These are phyloP conservation scores for Oryzias melastigma DNA, from an alignment of 2,113 vertebrate species.

Conservation along the genomic window DNA sequence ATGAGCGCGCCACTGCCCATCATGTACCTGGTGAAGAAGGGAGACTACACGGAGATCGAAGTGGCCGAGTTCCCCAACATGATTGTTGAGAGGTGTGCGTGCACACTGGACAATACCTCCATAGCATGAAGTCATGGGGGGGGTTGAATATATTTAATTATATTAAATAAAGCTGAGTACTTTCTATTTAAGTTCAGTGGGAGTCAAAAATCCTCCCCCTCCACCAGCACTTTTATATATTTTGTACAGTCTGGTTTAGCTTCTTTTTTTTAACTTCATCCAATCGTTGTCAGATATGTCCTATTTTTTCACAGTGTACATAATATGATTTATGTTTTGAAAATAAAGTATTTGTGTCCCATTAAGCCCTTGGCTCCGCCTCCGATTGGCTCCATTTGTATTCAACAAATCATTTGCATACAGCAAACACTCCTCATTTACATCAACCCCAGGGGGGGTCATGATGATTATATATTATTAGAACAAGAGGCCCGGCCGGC, in stretches of 20 bases:
- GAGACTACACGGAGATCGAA: slow-evolving; percentile 88
- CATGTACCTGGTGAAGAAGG: slow-evolving; percentile 88
- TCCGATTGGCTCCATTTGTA: slow-evolving; percentile 37
- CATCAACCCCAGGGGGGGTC: neutral
- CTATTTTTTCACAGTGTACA: slow-evolving; percentile 68
- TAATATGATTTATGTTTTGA: slow-evolving; percentile 66
- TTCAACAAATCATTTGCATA: slow-evolving; percentile 48
- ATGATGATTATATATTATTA: slow-evolving; percentile 45
- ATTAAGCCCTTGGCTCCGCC: neutral
- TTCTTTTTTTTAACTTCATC: slow-evolving; percentile 50
- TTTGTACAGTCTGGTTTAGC: slow-evolving; percentile 61
- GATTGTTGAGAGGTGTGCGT: slow-evolving; percentile 84
- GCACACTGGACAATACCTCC: slow-evolving; percentile 77
- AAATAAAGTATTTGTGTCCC: slow-evolving; percentile 74
- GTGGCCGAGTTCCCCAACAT: slow-evolving; percentile 89
- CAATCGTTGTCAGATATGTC: slow-evolving; percentile 39
- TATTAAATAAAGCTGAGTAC: slow-evolving; percentile 60
- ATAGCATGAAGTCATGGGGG: slow-evolving; percentile 69
- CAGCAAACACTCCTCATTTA: slow-evolving; percentile 43
- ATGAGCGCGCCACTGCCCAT: slow-evolving; percentile 84
- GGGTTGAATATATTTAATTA: slow-evolving; percentile 47
- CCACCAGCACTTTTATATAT: slow-evolving; percentile 74
- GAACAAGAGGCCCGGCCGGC: slow-evolving; percentile 41
- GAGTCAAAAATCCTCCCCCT: slow-evolving; percentile 22
- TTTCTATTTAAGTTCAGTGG: slow-evolving; percentile 67